Base-by-base conservation (phyloP, 2,797 vertebrate genomes). In the Myotis daubentonii region DNA sequence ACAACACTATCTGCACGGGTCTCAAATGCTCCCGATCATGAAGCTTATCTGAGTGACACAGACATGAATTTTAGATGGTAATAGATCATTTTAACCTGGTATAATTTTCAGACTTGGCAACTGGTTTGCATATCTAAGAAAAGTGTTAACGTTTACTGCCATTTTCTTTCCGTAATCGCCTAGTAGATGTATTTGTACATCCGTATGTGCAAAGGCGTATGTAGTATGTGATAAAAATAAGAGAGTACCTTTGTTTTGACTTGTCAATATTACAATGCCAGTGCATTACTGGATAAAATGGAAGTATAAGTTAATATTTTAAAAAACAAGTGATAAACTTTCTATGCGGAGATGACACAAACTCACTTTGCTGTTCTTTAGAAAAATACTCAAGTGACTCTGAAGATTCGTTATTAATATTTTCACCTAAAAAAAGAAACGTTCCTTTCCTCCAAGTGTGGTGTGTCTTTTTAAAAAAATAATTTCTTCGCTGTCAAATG, bases 401-500 rank as follows among this genome's bases (percentile, higher is more conserved):
- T 6, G 38, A 82, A 94, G 12, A 68, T 74, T 17, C 71, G 0
- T 57, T 72, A 36, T 72, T 89, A 89, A 82, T 66, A 74, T 78
- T 94, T 82, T 49, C 28, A 92, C 16, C 60, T 89, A 7, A 84
- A 81, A 81, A 30, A 70, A 65, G 8, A 17, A 92, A 36, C 2
- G 57, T 78, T 2, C 4, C 16, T 47, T 66, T 78, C 65, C 51
- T 57, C 57, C 3, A 20, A 53, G 0, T 0, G 1, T 36, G 25
- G 23, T 28, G 4, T 60, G 13, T n/a, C 19, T n/a, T 19, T 62
- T 38, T 38, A 7, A 28, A 38, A 6, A 20, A 71, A 88, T 38
- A 53, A 60, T 86, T 93, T 93, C n/a, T 55, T 78, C 83, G 12
- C 28, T 80, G 10, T 95, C 70, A 97, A 86, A 93, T 96, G 91